phyloP scores from a whole-genome alignment of 2,888 invertebrate species.

The Hypsopygia costalis region DNA sequence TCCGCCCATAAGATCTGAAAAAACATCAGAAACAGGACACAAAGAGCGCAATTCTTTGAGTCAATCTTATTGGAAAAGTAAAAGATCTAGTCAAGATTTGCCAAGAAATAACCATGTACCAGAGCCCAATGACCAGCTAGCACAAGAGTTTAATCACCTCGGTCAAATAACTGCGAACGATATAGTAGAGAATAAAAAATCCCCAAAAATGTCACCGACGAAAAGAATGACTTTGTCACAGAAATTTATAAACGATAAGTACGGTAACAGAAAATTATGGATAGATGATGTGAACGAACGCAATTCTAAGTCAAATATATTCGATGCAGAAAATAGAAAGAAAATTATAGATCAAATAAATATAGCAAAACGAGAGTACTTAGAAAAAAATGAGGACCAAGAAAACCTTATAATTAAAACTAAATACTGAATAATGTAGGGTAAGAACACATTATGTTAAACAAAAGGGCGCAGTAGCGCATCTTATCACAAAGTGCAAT shows the following conservation, averaged over 20 bases:
- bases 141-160: constrained; percentile 74
- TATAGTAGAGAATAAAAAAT: constrained; percentile 52
- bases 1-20: constrained; percentile 65
- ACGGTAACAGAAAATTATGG: constrained; percentile 74
- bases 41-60: constrained; percentile 69
- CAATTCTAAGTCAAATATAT: constrained; percentile 46
- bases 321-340: constrained; percentile 59
- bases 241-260: constrained; percentile 78
- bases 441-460: not conserved
- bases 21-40: constrained; percentile 51
- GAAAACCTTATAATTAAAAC: constrained; percentile 41
- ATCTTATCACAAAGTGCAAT: constrained; percentile 34
- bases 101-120: constrained; percentile 46
- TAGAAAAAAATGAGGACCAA: constrained; percentile 49
- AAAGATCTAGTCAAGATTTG: constrained; percentile 65
- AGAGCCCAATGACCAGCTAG: constrained; percentile 55
- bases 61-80: constrained; percentile 75
- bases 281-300: constrained; percentile 58
- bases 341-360: constrained; percentile 60
- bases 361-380: constrained; percentile 52
- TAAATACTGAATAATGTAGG: constrained; percentile 32
- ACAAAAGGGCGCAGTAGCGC: constrained; percentile 3
- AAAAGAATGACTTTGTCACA: constrained; percentile 71
- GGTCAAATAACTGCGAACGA: constrained; percentile 65
- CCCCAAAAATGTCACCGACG: constrained; percentile 54